phyloP scores from a whole-genome alignment of 2,888 invertebrate genomes.

The Drosophila tripunctata region DNA sequence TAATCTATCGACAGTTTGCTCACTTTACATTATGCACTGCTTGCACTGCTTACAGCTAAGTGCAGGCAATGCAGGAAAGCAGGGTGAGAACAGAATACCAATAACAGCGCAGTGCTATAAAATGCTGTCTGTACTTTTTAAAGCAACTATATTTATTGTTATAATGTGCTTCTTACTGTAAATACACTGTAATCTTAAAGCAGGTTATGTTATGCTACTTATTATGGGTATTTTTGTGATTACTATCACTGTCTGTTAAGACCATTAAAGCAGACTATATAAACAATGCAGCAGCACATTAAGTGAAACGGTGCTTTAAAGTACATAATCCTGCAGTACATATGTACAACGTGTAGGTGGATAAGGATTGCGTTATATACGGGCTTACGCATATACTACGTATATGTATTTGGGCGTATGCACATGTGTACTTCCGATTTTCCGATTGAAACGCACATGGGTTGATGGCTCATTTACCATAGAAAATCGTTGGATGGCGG shows the following conservation, averaged over 20 bases:
- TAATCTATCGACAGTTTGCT: too few relatives aligned
- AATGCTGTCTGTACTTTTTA: too few relatives aligned
- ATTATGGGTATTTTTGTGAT: not conserved
- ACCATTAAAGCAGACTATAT: not conserved
- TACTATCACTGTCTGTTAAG: too few relatives aligned
- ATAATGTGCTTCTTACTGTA: too few relatives aligned
- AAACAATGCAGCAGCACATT: not conserved
- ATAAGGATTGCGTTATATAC: conserved; percentile 9
- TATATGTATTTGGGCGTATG: conserved; percentile 30
- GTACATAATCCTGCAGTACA: not conserved
- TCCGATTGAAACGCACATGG: conserved; percentile 49
- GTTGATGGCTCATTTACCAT: conserved; percentile 71
- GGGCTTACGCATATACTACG: conserved; percentile 15
- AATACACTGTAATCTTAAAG: not conserved
- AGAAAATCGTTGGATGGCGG: conserved; percentile 49
- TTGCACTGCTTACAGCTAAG: not conserved
- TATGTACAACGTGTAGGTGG: not conserved
- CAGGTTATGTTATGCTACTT: not conserved
- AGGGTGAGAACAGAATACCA: too few relatives aligned
- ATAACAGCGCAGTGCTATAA: too few relatives aligned
- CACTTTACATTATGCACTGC: too few relatives aligned
- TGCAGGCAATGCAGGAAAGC: conserved; percentile 2
- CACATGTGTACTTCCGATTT: conserved; percentile 55
- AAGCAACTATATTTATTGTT: too few relatives aligned
- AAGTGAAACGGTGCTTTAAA: not conserved